Percentiles rank a stretch among this genome's conserved stretches.
Conservation (phyloP, 2,797 vertebrate genomes). For the Paedocypris micromegethes region DNA sequence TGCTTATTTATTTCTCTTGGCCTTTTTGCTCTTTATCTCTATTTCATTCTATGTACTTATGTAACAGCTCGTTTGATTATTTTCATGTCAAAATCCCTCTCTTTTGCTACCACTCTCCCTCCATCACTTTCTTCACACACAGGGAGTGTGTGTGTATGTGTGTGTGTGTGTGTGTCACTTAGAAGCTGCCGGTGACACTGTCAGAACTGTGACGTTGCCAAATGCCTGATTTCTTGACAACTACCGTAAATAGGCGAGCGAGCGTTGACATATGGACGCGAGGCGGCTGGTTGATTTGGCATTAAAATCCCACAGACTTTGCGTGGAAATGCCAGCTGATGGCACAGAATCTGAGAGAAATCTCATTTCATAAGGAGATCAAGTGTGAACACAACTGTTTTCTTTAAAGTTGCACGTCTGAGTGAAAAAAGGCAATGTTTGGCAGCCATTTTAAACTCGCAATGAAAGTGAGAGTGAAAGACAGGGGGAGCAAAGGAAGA, state of each 20-base stretch:
- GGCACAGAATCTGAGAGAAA: not conserved
- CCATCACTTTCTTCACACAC: too few relatives aligned
- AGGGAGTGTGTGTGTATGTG: too few relatives aligned
- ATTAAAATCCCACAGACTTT: conserved; percentile 9
- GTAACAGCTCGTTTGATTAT: too few relatives aligned
- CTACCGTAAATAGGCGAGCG: conserved; percentile 25
- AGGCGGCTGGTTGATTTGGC: conserved; percentile 13
- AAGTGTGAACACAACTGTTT: not conserved
- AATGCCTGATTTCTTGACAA: conserved; percentile 24
- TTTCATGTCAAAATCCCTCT: too few relatives aligned
- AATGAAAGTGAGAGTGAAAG: not conserved
- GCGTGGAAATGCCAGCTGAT: not conserved
- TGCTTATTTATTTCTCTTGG: not conserved
- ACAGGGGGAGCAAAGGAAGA: not conserved
- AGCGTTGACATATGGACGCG: not conserved
- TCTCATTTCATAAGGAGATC: conserved; percentile 7
- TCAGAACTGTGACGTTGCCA: conserved; percentile 28
- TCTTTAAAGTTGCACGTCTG: not conserved
- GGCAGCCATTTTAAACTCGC: not conserved
- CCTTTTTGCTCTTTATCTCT: too few relatives aligned
- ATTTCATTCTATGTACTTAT: too few relatives aligned
- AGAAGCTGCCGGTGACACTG: conserved; percentile 37
- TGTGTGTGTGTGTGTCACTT: conserved; percentile 5
- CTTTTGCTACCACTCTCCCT: too few relatives aligned
- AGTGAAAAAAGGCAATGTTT: not conserved